These are phyloP conservation scores for Oophaga pumilio DNA, from an alignment of 2,113 vertebrate species.

Conservation along the genomic window DNA sequence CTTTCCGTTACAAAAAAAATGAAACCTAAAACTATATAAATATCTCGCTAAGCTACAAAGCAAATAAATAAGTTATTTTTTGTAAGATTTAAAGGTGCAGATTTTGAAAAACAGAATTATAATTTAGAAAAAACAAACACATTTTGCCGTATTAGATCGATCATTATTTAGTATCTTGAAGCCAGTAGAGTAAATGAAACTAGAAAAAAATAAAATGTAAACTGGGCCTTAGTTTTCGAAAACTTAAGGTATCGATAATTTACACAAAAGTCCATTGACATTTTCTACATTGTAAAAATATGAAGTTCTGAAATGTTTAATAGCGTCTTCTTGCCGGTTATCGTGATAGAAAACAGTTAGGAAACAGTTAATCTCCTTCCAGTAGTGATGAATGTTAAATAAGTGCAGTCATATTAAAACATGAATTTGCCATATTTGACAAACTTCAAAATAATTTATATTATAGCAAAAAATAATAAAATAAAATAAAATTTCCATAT, in stretches of 20 bases:
- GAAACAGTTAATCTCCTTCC: not conserved
- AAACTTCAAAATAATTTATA: too few species aligned
- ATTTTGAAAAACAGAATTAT: not conserved
- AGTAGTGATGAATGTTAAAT: not conserved
- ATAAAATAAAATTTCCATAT: too few species aligned
- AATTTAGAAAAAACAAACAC: not conserved
- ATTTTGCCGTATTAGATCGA: not conserved
- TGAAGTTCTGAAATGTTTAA: not conserved
- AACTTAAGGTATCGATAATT: not conserved
- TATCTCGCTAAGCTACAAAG: constrained; percentile 2
- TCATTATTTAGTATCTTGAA: not conserved
- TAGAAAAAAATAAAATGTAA: not conserved
- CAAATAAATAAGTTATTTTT: not conserved
- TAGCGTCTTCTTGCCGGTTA: too few species aligned
- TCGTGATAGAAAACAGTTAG: too few species aligned
- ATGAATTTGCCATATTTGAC: not conserved
- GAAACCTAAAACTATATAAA: not conserved
- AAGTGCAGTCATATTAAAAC: not conserved
- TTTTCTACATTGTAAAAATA: not conserved
- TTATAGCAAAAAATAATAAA: too few species aligned
- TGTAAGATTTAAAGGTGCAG: constrained; percentile 18
- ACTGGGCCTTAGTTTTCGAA: not conserved
- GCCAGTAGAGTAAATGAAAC: not conserved
- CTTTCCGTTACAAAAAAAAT: not conserved
- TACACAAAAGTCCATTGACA: not conserved